Evolutionary conservation across 2,888 invertebrate species (phyloP).

Genomic region (Frankliniella intonsa): DNA sequence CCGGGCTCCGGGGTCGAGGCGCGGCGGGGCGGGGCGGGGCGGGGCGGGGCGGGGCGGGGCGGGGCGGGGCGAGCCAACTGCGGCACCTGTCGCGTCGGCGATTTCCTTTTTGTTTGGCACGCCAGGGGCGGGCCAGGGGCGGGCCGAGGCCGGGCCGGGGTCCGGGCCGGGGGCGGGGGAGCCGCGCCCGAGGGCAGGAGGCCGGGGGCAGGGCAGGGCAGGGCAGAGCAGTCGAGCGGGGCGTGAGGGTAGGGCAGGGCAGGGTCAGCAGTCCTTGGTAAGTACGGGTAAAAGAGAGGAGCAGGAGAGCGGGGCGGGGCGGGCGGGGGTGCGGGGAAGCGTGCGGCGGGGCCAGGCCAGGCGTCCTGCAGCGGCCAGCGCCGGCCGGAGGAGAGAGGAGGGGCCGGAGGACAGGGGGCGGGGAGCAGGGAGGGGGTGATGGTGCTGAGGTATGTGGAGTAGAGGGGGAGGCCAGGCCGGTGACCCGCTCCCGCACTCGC

Average conservation of each 20-base stretch:
- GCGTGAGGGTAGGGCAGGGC: no score
- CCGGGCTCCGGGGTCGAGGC: no score
- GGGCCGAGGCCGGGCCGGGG: background rate
- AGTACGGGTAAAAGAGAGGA: slow-evolving; percentile 28
- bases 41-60: no score
- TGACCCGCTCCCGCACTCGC: background rate
- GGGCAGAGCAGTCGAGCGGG: no score
- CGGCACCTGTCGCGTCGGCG: background rate
- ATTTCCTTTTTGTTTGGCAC: background rate
- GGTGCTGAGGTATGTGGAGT: slow-evolving; percentile 36
- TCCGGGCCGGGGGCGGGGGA: background rate
- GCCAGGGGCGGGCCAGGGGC: background rate
- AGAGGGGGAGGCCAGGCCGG: slow-evolving; percentile 18
- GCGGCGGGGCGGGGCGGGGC: no score
- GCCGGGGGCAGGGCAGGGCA: no score
- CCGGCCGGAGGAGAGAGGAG: slow-evolving; percentile 33
- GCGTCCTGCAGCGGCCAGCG: slow-evolving; percentile 33
- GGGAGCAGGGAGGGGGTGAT: slow-evolving; percentile 37
- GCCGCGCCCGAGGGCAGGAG: background rate
- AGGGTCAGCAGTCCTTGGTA: no score
- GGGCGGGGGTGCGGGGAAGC: slow-evolving; percentile 33
- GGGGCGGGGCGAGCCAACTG: background rate
- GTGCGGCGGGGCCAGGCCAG: no score
- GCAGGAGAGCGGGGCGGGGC: slow-evolving; percentile 35
- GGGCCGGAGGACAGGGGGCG: slow-evolving; percentile 41